These are phyloP conservation scores for Meiosimyza platycephala DNA, from an alignment of 2,888 invertebrate genomes.

Conservation along the genomic window DNA sequence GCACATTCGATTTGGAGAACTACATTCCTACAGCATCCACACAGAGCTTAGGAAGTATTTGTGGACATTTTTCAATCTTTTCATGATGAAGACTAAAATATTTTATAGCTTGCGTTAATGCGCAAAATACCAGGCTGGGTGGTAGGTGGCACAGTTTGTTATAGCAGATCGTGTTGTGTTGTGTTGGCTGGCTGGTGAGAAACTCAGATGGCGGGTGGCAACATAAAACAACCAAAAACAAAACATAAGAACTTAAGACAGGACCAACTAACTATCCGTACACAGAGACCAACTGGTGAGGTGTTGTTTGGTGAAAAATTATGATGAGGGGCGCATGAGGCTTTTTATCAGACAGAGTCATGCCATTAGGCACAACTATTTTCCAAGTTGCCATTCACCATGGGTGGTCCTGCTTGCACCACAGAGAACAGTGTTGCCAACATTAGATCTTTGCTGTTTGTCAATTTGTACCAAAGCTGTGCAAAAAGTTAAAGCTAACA, in stretches of 20 bases:
- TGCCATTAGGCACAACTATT: conserved; percentile 44
- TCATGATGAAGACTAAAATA: conserved; percentile 58
- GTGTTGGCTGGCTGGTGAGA: conserved; percentile 32
- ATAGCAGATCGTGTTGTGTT: neutral
- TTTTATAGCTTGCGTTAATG: conserved; percentile 64
- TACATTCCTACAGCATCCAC: conserved; percentile 11
- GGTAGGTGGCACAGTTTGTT: conserved; percentile 40
- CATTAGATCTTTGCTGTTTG: conserved; percentile 27
- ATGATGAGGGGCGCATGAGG: conserved; percentile 49
- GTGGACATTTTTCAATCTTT: conserved; percentile 67
- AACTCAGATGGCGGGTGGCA: conserved; percentile 39
- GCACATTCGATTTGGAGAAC: conserved; percentile 8
- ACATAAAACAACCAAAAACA: conserved; percentile 16
- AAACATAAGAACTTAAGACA: no score
- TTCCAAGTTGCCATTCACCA: conserved; percentile 51
- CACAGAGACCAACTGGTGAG: conserved; percentile 51
- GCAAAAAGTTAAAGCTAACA: conserved; percentile 5
- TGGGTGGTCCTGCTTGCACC: conserved; percentile 54
- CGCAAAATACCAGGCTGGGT: conserved; percentile 58
- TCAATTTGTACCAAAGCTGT: conserved; percentile 22
- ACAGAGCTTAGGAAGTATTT: conserved; percentile 54
- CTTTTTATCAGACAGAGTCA: conserved; percentile 36
- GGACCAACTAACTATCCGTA: conserved; percentile 27
- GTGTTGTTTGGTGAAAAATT: conserved; percentile 63
- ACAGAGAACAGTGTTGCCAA: conserved; percentile 22